These are phyloP conservation scores for Allygus modestus DNA, from an alignment of 2,888 invertebrate species.

Conservation along the genomic window DNA sequence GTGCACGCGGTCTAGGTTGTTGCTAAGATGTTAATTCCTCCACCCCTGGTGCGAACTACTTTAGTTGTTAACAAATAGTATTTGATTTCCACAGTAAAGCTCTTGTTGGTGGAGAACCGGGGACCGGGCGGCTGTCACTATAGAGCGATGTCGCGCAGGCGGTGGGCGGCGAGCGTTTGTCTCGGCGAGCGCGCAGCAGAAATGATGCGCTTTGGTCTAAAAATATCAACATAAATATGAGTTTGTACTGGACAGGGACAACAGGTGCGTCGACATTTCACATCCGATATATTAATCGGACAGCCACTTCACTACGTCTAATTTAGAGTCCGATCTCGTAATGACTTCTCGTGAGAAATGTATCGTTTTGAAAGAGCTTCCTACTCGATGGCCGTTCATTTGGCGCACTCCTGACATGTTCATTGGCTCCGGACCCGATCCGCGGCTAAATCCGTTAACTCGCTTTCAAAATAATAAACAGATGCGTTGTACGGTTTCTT, in stretches of 20 bases:
- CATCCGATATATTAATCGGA: conserved; percentile 55
- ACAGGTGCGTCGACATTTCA: conserved; percentile 57
- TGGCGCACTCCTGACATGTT: conserved; percentile 46
- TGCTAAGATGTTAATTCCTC: too few relatives aligned
- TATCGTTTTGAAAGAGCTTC: conserved; percentile 59
- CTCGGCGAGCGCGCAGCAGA: conserved; percentile 14
- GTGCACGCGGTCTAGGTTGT: too few relatives aligned
- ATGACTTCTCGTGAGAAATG: conserved; percentile 55
- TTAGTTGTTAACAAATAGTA: too few relatives aligned
- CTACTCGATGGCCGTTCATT: conserved; percentile 53
- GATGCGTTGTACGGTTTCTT: conserved; percentile 11
- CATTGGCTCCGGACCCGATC: conserved; percentile 54
- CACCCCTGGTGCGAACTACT: too few relatives aligned
- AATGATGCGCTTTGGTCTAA: conserved; percentile 59
- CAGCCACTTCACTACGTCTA: conserved; percentile 56
- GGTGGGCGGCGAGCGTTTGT: not conserved
- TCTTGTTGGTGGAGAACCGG: too few relatives aligned
- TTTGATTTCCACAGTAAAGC: too few relatives aligned
- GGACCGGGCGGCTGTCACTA: not conserved
- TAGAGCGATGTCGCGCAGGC: not conserved
- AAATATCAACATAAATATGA: conserved; percentile 59
- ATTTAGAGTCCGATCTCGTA: conserved; percentile 55
- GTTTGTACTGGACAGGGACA: conserved; percentile 58
- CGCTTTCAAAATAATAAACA: conserved; percentile 60
- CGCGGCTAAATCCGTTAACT: conserved; percentile 52